Conservation (phyloP, 1,140 invertebrate species). For the Triops cancriformis region DNA sequence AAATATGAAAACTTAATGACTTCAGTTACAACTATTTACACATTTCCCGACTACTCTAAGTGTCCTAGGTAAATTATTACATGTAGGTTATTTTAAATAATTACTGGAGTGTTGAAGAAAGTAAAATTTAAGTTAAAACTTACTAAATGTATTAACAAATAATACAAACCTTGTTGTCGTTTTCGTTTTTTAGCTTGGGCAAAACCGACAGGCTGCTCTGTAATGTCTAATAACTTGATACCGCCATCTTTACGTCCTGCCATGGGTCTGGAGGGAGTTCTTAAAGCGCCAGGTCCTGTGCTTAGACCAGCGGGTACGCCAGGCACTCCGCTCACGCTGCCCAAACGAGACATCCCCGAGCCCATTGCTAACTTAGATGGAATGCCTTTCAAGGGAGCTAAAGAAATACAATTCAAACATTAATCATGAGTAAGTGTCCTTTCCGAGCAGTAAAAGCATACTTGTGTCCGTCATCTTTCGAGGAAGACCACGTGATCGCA, state of each 20-base stretch:
- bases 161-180: slow-evolving; percentile 48
- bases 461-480: slow-evolving; percentile 93
- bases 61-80: too few relatives aligned
- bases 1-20: too few relatives aligned
- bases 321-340: slow-evolving; percentile 21
- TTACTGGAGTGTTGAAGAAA: too few relatives aligned
- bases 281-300: slow-evolving; percentile 34
- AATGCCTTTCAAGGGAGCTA: slow-evolving; percentile 82
- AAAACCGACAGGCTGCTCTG: slow-evolving; percentile 70
- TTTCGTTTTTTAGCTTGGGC: slow-evolving; percentile 55
- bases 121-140: too few relatives aligned
- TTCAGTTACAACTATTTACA: too few relatives aligned
- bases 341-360: slow-evolving; percentile 41
- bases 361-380: slow-evolving; percentile 51
- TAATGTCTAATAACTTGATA: slow-evolving; percentile 85
- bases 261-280: slow-evolving; percentile 43
- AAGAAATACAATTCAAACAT: slow-evolving; percentile 27
- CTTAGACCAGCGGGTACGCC: neutral
- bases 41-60: too few relatives aligned
- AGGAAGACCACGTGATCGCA: slow-evolving; percentile 85
- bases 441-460: slow-evolving; percentile 42
- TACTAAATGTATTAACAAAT: too few relatives aligned
- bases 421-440: neutral
- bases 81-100: too few relatives aligned
- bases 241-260: slow-evolving; percentile 71